Base-by-base conservation (phyloP, 37 sponge, comb jelly and placozoan genomes). In the Dysidea cf. avara region DNA sequence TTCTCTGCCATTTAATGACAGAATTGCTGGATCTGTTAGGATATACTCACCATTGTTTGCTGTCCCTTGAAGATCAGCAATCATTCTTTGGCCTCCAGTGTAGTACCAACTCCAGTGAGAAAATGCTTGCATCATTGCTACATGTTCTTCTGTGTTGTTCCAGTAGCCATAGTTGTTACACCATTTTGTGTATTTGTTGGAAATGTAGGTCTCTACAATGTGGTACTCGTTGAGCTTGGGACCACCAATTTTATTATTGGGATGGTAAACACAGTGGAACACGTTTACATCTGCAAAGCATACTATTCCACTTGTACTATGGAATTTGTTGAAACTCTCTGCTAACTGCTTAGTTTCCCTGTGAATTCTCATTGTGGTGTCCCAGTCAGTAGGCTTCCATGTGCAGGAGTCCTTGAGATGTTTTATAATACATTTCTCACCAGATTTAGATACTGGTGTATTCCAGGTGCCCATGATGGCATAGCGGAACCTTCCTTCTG, bases 71-170 rank as follows among this genome's bases (percentile, higher is more conserved):
- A 83, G 26, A 63, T 75, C 76, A 39, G 76, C 76, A 25, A 75
- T 33, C 83, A 83, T 83, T n/a, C 26, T 28, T 30, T 83, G 52
- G 12, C 76, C 76, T 48, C 40, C 37, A 31, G 76, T 83, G 83
- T 83, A 63, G 1, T 28, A 46, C 83, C 83, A 83, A 26, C 60
- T 67, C 83, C 83, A 83, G 70, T 83, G 83, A 53, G 53, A 54
- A 54, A 83, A 83, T 0, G 69, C 76, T 24, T 68, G 83, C 83
- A 83, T 66, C 16, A 29, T 31, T 13, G 59, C 43, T 17, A 30
- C n/a, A 35, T 34, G 25, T 22, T 13, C 31, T 2, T 56, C 21
- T 12, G 47, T 33, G 21, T 31, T 6, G 13, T 53, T 43, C 7
- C 74, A 61, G 43, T 53, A 83, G 28, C 83, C 83, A 34, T 68